phyloP scores from a whole-genome alignment of 2,797 vertebrate genomes.

The Hapalemur alaotrensis region DNA sequence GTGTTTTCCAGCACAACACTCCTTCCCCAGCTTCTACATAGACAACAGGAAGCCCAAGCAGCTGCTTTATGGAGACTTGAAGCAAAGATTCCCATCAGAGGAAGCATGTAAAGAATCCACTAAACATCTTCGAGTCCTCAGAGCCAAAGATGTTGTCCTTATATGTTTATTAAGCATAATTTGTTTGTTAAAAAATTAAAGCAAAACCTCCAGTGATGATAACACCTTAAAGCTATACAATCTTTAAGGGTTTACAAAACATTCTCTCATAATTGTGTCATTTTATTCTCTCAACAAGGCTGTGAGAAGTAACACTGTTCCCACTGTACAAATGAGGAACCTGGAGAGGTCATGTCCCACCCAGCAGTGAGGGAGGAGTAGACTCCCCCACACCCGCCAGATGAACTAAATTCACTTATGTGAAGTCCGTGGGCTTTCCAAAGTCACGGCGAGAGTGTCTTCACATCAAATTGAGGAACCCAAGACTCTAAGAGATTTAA shows the following conservation, averaged over 20 bases:
- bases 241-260: neutral
- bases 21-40: neutral
- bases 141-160: neutral
- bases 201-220: neutral
- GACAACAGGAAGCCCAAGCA: neutral
- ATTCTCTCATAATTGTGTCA: neutral
- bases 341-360: neutral
- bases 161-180: neutral
- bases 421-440: neutral
- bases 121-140: neutral
- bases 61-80: neutral
- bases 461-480: neutral
- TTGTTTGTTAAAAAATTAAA: conserved; percentile 1
- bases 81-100: neutral
- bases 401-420: neutral
- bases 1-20: neutral
- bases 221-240: neutral
- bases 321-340: neutral
- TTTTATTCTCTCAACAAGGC: neutral
- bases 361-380: neutral
- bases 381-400: neutral
- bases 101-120: neutral
- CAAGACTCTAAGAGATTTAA: neutral
- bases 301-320: neutral
- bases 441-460: neutral